Base-by-base conservation (phyloP, 2,888 invertebrate species). In the Girardia tigrina region DNA sequence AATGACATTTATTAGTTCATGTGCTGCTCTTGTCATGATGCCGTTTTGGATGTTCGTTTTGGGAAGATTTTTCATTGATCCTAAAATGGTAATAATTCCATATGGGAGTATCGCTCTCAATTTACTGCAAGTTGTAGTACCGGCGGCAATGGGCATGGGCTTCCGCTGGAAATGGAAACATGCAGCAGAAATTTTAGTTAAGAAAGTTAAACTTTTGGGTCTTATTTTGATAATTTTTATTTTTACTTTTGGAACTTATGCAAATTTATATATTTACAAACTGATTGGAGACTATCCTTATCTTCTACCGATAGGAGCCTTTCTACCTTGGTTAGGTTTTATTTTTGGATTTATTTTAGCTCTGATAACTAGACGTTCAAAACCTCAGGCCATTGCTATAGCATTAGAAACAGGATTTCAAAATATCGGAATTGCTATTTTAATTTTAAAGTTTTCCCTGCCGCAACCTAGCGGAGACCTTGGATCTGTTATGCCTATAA, bases 21-120 rank as follows among this genome's bases (percentile, higher is more conserved):
- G 36, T 36, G 36, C 36, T 36, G 36, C 36, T 79, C 70, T 78
- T 82, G 84, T 80, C 0, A 83, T 84, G 82, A 84, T 85, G 84
- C 85, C 85, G 0, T 76, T 84, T 0, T 85, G 85, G 85, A 78
- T 85, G 78, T 81, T 80, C 75, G 78, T 82, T 12, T 78, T 85
- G 70, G 84, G 83, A 2, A 79, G 79, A 29, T 80, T 81, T 74
- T 80, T 84, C 8, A 75, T 75, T 29, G 80, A 81, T 26, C 16
- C 36, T 16, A 77, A 75, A 28, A 29, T 77, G 8, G 77, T 82
- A 23, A 71, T 77, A 29, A 79, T 82, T 23, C 84, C 84, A 1
- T 84, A 80, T 78, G 72, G 78, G 14, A 81, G 82, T 0, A 70
- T 70, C 20, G 70, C 70, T 8, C 12, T 70, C 70, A 70, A 70